Evolutionary conservation across 1,140 invertebrate species (phyloP), one percentile per base, ranked within the genome.

Genomic region (Reticulitermes speratus): DNA sequence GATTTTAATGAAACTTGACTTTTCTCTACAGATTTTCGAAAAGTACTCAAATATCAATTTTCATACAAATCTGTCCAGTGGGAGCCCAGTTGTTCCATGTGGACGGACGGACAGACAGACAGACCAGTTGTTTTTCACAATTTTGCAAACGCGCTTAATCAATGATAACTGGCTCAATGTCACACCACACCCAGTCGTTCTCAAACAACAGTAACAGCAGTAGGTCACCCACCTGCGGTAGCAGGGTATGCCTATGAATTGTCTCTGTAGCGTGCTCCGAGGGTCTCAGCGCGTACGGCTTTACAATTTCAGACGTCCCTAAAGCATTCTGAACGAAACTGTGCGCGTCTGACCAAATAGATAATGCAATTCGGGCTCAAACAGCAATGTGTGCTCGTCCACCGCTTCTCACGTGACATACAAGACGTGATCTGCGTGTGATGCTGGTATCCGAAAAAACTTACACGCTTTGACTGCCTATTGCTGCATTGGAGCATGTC

Each of bases 361-460:
- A 75, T 75, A 11, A 75, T 75, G 65, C 65, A 75, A 30, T 75
- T 25, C 65, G 14, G 7, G 3, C 25, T 75, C 25, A 75, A 30
- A 75, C 65, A 75, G n/a, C n/a, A 75, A 75, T 75, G 65, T 75
- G n/a, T 75, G 65, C n/a, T 75, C 65, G 65, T 75, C 25, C 65
- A 75, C 65, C 65, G n/a, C 65, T 75, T 25, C 25, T 25, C 65
- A 65, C 7, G 59, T 65, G 59, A 65, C 59, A 1, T 65, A 65
- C 59, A 11, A 8, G 7, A 75, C 65, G 65, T 75, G 65, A 75
- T 25, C n/a, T 75, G 65, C 8, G n/a, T 75, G n/a, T 12, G 25
- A 75, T 75, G 25, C 65, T 75, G 9, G n/a, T 25, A 9, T 25
- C 65, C 14, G 52, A 38, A 11, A 55, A 55, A 55, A 55, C 52